A percentile compares a stretch with the other conserved stretches of the same genome.
phyloP scores from a whole-genome alignment of 2,888 invertebrate species.

The Microctonus brassicae region DNA sequence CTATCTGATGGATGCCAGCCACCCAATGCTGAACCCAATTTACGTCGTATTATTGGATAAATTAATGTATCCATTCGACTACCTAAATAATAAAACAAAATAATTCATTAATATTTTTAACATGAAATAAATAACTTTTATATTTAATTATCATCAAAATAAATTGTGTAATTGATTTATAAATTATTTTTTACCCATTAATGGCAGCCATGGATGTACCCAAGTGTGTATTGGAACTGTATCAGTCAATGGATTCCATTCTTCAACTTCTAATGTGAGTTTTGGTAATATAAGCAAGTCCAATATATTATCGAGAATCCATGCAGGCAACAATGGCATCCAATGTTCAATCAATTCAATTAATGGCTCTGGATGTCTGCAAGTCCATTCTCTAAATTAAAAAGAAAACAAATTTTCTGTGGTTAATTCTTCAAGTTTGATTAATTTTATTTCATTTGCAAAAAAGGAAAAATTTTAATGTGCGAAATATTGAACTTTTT shows the following conservation, averaged over 20 bases:
- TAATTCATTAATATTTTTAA: neutral
- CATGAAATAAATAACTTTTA: too few species aligned
- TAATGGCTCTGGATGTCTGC: constrained; percentile 83
- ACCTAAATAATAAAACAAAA: constrained; percentile 53
- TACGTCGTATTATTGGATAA: constrained; percentile 92
- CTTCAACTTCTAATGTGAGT: constrained; percentile 81
- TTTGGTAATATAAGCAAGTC: constrained; percentile 86
- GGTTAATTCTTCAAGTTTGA: too few species aligned
- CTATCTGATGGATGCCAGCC: constrained; percentile 96
- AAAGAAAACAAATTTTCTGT: constrained; percentile 19
- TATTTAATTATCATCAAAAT: neutral
- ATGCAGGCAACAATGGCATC: constrained; percentile 83
- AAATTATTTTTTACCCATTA: constrained; percentile 75
- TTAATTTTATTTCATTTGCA: too few species aligned
- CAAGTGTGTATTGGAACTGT: constrained; percentile 96
- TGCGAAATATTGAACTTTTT: constrained; percentile 66
- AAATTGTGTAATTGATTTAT: neutral
- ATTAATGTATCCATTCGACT: constrained; percentile 74
- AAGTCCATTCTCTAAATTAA: constrained; percentile 81
- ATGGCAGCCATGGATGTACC: constrained; percentile 96
- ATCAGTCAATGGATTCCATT: constrained; percentile 97
- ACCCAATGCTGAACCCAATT: constrained; percentile 88
- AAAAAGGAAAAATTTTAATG: too few species aligned
- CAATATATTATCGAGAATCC: constrained; percentile 87
- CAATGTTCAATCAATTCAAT: constrained; percentile 85